Conservation (phyloP, 1,140 invertebrate genomes). For the Monomorium pharaonis region DNA sequence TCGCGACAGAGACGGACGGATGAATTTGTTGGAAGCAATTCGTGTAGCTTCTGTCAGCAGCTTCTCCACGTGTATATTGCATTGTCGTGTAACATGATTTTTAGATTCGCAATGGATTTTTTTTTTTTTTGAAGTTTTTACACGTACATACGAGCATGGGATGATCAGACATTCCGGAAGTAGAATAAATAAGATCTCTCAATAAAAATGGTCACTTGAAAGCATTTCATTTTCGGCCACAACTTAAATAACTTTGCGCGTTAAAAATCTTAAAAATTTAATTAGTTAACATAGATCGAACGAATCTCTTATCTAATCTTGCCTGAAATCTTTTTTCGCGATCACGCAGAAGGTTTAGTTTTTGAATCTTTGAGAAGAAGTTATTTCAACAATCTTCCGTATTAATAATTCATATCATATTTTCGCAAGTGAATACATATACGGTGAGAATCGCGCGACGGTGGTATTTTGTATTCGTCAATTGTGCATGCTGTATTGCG, state of each 20-base stretch:
- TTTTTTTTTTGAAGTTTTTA: not conserved
- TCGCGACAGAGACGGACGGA: not conserved
- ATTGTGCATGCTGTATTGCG: not conserved
- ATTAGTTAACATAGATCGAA: not conserved
- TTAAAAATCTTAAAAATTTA: not conserved
- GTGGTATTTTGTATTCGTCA: conserved; percentile 1
- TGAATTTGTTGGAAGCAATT: not conserved
- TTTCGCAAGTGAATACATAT: not conserved
- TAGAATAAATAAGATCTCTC: not conserved
- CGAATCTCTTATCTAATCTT: not conserved
- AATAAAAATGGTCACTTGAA: not conserved
- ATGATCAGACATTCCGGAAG: not conserved
- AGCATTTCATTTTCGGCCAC: not conserved
- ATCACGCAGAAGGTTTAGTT: not conserved
- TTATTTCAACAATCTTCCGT: not conserved
- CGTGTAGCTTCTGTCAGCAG: not conserved
- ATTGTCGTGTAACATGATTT: not conserved
- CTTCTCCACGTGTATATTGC: not conserved
- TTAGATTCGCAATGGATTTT: not conserved
- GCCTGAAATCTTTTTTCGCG: not conserved
- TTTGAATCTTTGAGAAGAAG: not conserved
- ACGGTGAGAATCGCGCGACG: not conserved
- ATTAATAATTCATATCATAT: conserved; percentile 40
- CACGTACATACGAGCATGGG: not conserved
- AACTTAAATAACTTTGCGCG: not conserved